Base-by-base conservation (phyloP, 2,797 vertebrate species). In the Cossypha heuglini region DNA sequence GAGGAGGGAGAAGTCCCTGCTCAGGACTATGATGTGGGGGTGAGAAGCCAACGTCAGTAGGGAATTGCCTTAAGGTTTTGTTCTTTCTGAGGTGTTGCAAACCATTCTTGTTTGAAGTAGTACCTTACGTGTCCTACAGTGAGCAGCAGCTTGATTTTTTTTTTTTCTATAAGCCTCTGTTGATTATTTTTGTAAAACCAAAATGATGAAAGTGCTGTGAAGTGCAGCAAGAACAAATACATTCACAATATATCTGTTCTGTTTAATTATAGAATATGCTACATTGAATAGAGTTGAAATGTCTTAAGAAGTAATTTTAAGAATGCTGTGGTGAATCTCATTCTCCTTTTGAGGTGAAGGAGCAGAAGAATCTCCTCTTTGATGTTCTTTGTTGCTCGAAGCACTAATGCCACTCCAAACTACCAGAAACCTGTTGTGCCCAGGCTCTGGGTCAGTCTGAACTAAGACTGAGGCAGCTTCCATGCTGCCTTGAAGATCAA, bases 1-100 rank as follows among this genome's bases (percentile, higher is more conserved):
- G 98, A 98, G 43, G 98, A 98, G 2, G 96, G 97, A 7, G 97
- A 98, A 37, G 92, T 94, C 16, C 97, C 98, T 43, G 96, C 95
- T 79, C 74, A 97, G 76, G 97, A 98, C 38, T 62, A 96, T 33
- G 95, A 97, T 24, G 48, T 96, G 54, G 79, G 86, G 98, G 99
- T 99, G 93, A 97, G 66, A 85, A 61, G 20, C 52, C 13, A 12
- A 2, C 63, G 13, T 61, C 26, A 3, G 7, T 8, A 62, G 22
- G 55, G 5, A 37, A 51, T 81, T 75, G 20, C 37, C 15, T 26
- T 62, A 64, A 66, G 1, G 0, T 77, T 89, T 93, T 79, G 11
- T 69, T 92, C 38, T 48, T 69, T 92, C 38, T 48, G 48, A 85
- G 25, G 26, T n/a, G 57, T 63, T 75, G 26, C 58, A 75, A 83